Base-by-base conservation (phyloP, 2,797 vertebrate genomes). In the Centroberyx gerrardi region DNA sequence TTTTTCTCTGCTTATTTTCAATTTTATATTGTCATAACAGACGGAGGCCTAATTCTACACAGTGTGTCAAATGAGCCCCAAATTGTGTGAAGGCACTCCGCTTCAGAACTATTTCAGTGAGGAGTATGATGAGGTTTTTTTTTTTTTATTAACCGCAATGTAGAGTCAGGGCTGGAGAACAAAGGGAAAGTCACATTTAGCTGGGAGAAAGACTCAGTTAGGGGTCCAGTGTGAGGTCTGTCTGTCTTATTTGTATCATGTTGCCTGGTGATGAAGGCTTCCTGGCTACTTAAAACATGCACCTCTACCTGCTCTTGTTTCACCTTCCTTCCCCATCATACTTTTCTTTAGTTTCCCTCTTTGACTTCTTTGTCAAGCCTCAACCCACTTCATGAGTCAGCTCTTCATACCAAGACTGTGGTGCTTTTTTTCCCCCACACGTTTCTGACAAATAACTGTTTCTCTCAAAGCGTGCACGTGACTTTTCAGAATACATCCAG, bases 401-500 rank as follows among this genome's bases (percentile, higher is more conserved):
- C 38, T 70, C n/a, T 56, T 27, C 27, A 42, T 4, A 29, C 42
- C 10, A 14, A 66, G 68, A 54, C 51, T 51, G 6, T 28, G 1
- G 3, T 42, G 7, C 61, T n/a, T 28, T 58, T 13, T 33, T 13
- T 4, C 7, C 61, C 51, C 28, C 27, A 3, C 44, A 7, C 12
- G 53, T 14, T n/a, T 72, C 46, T 8, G 42, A 44, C 42, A 44
- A 44, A 44, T 8, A 4, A 46, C 1, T 48, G 46, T 28, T 56
- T 46, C 7, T 14, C 61, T 36, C 31, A 33, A 33, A 33, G 27
- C 48, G 28, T 58, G 55, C 42, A 54, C 58, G 59, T 82, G 67
- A 74, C 63, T 61, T 76, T 71, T 76, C 56, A 69, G 22, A 78
- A 70, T 42, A 36, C 62, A 71, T 71, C 52, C 64, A 73, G 58